Percentiles rank a stretch among this genome's conserved stretches.
phyloP scores from a whole-genome alignment of 64 coral and sea anemone species.

The Stichodactyla mertensii region DNA sequence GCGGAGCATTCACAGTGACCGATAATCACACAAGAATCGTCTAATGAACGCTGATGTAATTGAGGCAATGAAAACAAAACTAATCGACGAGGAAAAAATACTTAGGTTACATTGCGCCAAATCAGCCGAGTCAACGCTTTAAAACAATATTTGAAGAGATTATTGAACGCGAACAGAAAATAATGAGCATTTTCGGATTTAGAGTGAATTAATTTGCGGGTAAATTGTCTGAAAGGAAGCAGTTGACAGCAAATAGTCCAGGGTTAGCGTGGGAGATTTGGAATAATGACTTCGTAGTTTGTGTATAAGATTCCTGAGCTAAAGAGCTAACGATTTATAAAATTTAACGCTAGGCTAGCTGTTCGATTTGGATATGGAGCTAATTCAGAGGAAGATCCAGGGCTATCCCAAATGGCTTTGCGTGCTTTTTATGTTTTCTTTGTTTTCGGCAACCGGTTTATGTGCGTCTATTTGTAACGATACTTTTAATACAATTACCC shows the following conservation, averaged over 20 bases:
- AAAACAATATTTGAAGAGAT: conserved; percentile 2
- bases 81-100: not conserved
- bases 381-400: no score
- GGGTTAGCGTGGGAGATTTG: not conserved
- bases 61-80: not conserved
- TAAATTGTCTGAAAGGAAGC: conserved; percentile 1
- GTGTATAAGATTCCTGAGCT: not conserved
- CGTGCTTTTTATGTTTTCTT: no score
- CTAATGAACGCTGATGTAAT: not conserved
- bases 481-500: no score
- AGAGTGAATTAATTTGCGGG: not conserved
- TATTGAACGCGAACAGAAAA: not conserved
- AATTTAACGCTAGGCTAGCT: not conserved
- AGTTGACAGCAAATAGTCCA: not conserved
- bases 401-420: no score
- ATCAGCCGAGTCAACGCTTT: not conserved
- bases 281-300: not conserved
- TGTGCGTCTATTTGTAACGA: no score
- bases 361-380: no score
- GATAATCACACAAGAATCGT: not conserved
- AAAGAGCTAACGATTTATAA: not conserved
- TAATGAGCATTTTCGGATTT: conserved; percentile 6
- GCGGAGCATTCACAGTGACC: not conserved
- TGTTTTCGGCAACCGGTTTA: no score
- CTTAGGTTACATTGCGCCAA: not conserved